Evolutionary conservation across 2,797 vertebrate genomes (phyloP), one percentile per base, ranked within the genome.

Genomic region (Oreochromis mossambicus): DNA sequence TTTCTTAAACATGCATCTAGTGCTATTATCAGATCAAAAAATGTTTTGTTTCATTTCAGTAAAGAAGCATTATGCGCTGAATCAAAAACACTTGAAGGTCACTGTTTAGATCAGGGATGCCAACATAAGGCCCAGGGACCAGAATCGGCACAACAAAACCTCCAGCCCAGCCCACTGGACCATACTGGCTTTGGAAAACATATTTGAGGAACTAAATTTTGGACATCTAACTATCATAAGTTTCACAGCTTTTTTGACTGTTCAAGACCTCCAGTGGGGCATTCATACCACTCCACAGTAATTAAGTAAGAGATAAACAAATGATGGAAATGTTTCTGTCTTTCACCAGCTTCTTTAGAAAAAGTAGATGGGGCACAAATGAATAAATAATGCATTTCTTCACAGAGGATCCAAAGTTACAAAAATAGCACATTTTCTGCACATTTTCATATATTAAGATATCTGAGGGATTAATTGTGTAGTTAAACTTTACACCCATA

Each of bases 61-160:
- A 46, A 70, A 43, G 48, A 11, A 12, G 11, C 51, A 11, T 12
- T 26, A 46, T 70, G 21, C 1, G 0, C 66, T 46, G 24, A 19
- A 73, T 46, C 41, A 46, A 46, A 73, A 73, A 29, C 14, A 29
- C 66, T 26, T 5, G 21, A 24, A 70, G 1, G 38, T 15, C 5
- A 70, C 21, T 68, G 34, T 66, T 41, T 38, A 38, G 34, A 61
- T 6, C 32, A 0, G 32, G 58, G 58, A 61, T n/a, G 32, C 32
- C 56, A 34, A 12, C 56, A 6, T 34, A 1, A 61, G 29, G 29
- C 29, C 17, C 17, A 3, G 56, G 29, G 56, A 34, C 56, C 56
- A 61, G 32, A 61, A n/a, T 34, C 0, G 4, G 10, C 10, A n/a
- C 32, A 61, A 36, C 10, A 0, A 12, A 61, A 58, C 7, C 0